Evolutionary conservation across 2,888 invertebrate genomes (phyloP).

Genomic region (Isotomurus palustris): DNA sequence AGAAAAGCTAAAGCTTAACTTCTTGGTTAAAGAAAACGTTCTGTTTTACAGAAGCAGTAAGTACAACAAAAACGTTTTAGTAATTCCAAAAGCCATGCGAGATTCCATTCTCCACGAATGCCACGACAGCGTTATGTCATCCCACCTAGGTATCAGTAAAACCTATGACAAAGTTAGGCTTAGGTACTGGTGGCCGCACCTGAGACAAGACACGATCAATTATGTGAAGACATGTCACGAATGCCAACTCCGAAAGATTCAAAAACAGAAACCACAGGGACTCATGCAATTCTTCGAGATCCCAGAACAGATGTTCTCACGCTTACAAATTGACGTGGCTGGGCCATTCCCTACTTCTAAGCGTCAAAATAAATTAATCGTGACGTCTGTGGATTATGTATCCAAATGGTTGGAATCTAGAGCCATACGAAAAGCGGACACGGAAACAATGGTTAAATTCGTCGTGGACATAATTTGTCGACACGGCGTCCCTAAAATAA

Average conservation of each 20-base stretch:
- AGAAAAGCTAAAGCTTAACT: background rate
- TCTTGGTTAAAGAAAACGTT: background rate
- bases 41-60: background rate
- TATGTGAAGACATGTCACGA: background rate
- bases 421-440: background rate
- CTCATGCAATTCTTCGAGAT: background rate
- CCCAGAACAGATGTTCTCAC: background rate
- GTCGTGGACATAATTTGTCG: background rate
- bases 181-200: background rate
- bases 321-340: background rate
- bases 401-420: background rate
- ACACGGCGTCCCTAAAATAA: background rate
- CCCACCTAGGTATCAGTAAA: slow-evolving; percentile 1
- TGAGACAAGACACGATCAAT: background rate
- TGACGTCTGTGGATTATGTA: background rate
- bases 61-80: background rate
- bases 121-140: background rate
- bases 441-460: background rate
- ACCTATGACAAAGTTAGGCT: background rate
- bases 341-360: background rate
- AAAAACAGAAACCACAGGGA: background rate
- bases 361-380: background rate
- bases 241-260: slow-evolving; percentile 1
- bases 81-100: background rate
- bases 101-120: background rate